phyloP scores from a whole-genome alignment of 2,888 invertebrate genomes.

The Drosophila fulvimacula region DNA sequence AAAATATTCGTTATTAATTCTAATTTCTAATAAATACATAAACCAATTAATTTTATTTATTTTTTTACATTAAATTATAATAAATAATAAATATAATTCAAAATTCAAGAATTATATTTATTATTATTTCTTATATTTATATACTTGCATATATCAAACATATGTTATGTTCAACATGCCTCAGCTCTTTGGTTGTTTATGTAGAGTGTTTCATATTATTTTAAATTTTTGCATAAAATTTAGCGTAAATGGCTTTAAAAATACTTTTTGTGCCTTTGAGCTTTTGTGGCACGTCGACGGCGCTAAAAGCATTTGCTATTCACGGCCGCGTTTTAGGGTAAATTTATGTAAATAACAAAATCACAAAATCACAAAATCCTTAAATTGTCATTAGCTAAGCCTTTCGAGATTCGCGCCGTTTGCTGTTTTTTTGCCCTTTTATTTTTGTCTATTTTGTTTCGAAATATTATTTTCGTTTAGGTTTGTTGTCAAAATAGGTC shows the following conservation, averaged over 20 bases:
- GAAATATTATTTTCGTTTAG: slow-evolving; percentile 1
- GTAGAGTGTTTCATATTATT: slow-evolving; percentile 8
- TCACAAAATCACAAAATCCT: slow-evolving; percentile 78
- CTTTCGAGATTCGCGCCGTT: slow-evolving; percentile 55
- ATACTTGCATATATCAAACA: too few species aligned
- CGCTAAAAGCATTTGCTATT: slow-evolving; percentile 25
- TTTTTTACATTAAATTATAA: too few species aligned
- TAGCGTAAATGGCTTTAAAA: slow-evolving; percentile 30
- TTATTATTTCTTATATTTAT: too few species aligned
- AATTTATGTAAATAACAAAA: slow-evolving; percentile 77
- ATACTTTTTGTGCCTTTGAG: slow-evolving; percentile 25
- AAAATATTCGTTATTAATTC: too few species aligned
- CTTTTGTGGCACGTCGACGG: slow-evolving; percentile 10
- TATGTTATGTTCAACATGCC: background rate
- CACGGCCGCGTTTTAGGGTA: slow-evolving; percentile 49
- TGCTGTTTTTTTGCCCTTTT: slow-evolving; percentile 8
- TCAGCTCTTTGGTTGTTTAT: background rate
- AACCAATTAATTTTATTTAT: too few species aligned
- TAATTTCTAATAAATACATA: too few species aligned
- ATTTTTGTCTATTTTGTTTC: background rate
- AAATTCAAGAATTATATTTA: too few species aligned
- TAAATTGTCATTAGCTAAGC: slow-evolving; percentile 79
- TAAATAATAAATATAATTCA: too few species aligned
- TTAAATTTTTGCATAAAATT: slow-evolving; percentile 38
- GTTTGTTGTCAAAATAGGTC: slow-evolving; percentile 16